phyloP scores from a whole-genome alignment of 2,113 vertebrate genomes.

The Sylvietta virens region DNA sequence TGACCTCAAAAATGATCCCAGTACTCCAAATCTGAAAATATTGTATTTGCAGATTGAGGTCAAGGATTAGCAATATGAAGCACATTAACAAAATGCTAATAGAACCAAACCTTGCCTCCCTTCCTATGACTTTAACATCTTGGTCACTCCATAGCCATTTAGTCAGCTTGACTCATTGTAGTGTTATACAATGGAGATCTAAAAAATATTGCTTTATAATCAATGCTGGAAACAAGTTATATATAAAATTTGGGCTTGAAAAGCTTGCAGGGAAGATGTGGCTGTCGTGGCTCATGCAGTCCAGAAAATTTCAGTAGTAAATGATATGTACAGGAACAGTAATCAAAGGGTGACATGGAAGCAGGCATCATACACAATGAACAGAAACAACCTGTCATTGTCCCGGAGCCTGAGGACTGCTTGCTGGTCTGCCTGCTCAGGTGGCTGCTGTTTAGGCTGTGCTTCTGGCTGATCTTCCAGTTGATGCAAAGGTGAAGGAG shows the following conservation, averaged over 20 bases:
- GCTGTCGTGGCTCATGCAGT: not conserved
- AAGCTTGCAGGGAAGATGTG: not conserved
- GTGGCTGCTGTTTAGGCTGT: not conserved
- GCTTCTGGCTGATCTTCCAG: not conserved
- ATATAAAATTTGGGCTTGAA: not conserved
- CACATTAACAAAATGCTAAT: not conserved
- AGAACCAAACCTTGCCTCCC: not conserved
- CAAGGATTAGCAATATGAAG: not conserved
- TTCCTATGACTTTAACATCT: not conserved
- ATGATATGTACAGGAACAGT: not conserved
- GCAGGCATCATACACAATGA: not conserved
- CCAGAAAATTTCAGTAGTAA: not conserved
- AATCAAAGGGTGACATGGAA: not conserved
- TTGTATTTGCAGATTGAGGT: not conserved
- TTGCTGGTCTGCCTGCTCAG: not conserved
- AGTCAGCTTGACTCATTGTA: not conserved
- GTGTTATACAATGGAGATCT: not conserved
- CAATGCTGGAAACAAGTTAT: not conserved
- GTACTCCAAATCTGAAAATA: not conserved
- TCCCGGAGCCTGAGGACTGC: not conserved
- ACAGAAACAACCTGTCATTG: rapidly evolving
- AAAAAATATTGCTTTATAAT: not conserved
- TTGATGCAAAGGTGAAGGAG: not conserved
- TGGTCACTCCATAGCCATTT: not conserved
- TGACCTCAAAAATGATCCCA: not conserved